Evolutionary conservation across 30 jellyfish, hydroid and myxozoan genomes (phyloP).

Genomic region (Hydractinia echinata): DNA sequence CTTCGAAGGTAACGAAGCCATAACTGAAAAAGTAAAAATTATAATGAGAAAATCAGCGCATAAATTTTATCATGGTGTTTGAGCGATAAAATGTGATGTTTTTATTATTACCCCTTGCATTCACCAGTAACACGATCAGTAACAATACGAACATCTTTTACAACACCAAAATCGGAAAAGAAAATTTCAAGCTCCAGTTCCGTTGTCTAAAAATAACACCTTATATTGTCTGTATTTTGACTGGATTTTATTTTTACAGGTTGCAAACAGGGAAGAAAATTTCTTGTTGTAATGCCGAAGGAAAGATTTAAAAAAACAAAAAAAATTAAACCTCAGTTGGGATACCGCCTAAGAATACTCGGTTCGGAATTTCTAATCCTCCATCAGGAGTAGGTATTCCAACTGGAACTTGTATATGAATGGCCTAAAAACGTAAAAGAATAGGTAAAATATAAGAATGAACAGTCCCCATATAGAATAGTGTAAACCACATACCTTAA

Average conservation of each 20-base stretch:
- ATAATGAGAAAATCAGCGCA: background rate
- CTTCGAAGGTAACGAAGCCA: conserved; percentile 95
- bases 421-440: conserved; percentile 59
- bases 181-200: conserved; percentile 92
- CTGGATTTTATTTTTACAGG: background rate
- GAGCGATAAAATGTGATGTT: background rate
- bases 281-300: background rate
- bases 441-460: background rate
- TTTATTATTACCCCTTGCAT: conserved; percentile 73
- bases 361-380: conserved; percentile 98
- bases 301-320: background rate
- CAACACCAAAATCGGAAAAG: conserved; percentile 89
- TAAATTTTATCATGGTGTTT: too few species aligned
- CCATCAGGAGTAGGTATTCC: conserved; percentile 99
- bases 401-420: conserved; percentile 95
- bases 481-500: conserved; percentile 19
- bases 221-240: background rate
- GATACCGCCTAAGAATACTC: conserved; percentile 96
- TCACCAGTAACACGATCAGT: conserved; percentile 99
- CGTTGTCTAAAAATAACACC: conserved; percentile 66
- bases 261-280: background rate
- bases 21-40: conserved; percentile 39
- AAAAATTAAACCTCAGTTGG: conserved; percentile 82
- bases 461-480: too few species aligned
- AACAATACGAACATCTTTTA: conserved; percentile 91